Conservation (phyloP, 2,888 invertebrate species). For the Alcis repandata region DNA sequence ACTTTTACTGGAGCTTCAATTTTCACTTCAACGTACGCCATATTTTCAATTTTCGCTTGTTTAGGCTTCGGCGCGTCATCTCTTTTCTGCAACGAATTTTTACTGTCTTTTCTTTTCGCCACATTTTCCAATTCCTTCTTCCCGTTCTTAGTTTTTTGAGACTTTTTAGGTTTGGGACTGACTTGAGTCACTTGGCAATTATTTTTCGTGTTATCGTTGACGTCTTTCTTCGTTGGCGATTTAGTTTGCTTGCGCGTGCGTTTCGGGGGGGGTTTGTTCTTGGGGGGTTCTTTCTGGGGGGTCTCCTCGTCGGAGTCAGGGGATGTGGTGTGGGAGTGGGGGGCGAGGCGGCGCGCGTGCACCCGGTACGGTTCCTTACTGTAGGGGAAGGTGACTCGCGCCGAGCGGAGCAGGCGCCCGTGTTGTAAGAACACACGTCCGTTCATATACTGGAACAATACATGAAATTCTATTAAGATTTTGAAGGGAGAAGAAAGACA, state of each 20-base stretch:
- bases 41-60: constrained; percentile 63
- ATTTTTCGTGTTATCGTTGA: constrained; percentile 77
- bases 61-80: constrained; percentile 56
- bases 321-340: constrained; percentile 68
- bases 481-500: no score
- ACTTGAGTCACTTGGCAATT: constrained; percentile 56
- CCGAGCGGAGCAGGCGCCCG: constrained; percentile 89
- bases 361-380: constrained; percentile 80
- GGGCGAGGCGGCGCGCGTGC: constrained; percentile 73
- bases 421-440: constrained; percentile 91
- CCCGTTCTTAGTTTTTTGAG: constrained; percentile 60
- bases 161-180: constrained; percentile 64
- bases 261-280: constrained; percentile 67
- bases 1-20: constrained; percentile 1
- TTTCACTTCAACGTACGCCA: constrained; percentile 37
- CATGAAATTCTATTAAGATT: background rate
- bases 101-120: constrained; percentile 59
- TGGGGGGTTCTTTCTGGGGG: constrained; percentile 28
- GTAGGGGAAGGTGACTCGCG: constrained; percentile 86
- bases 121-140: constrained; percentile 58
- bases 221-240: constrained; percentile 80
- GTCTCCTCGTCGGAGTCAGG: constrained; percentile 74
- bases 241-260: constrained; percentile 74
- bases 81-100: constrained; percentile 56
- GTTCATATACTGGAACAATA: constrained; percentile 89